Evolutionary conservation across 2,113 vertebrate species (phyloP), one percentile per base, ranked within the genome.

Genomic region (Malurus alboscapulatus): DNA sequence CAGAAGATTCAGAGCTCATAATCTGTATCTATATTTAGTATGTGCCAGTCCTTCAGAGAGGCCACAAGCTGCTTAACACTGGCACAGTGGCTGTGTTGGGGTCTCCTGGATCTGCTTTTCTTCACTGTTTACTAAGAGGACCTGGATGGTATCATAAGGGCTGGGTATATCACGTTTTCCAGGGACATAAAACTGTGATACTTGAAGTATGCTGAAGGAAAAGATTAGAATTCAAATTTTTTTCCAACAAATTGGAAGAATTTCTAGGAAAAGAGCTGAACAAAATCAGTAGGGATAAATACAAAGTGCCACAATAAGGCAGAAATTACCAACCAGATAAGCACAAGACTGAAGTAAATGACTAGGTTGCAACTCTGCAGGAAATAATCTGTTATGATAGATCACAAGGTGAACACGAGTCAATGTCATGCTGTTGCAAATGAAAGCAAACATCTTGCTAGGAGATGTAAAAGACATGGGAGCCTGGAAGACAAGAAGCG

Each of bases 381-480:
- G 48, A 80, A 77, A 66, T 14, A 58, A 66, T 82, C 50, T 79
- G 36, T 87, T 94, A 26, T 45, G 59, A 45, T n/a, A 83, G 74
- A 89, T 94, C 82, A 83, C 62, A 87, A 79, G 78, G 74, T 82
- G 66, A 91, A 82, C 54, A 79, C 88, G 93, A 95, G 72, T 93
- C 88, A 95, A 55, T 69, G 75, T 77, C 93, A 71, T 63, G 63
- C 90, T 96, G 90, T 69, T 90, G 59, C 76, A 78, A 77, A 77
- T 51, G 61, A 87, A 93, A 67, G 47, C 67, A 88, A 94, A 63
- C 26, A 40, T 94, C 63, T 76, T 80, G 85, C 58, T 87, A 50
- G 15, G 34, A 50, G 85, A 16, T 42, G 25, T 92, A 51, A 73
- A 90, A 91, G 63, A 61, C 36, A 21, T 61, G 61, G 16, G 75